phyloP scores from a whole-genome alignment of 2,888 invertebrate genomes.

The Dorcus parallelipipedus region DNA sequence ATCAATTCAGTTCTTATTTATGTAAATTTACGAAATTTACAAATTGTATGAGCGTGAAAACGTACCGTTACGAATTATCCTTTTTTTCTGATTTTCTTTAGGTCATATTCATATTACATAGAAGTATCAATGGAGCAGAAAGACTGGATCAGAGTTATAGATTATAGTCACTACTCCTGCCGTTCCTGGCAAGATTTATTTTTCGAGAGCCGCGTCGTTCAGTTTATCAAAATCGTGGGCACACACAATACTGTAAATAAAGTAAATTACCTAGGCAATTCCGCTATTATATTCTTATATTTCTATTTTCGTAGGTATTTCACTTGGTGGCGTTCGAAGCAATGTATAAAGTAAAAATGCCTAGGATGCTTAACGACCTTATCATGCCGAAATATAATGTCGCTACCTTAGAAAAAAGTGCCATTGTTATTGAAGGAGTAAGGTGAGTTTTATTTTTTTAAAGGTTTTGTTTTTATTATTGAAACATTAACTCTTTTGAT shows the following conservation, averaged over 20 bases:
- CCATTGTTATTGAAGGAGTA: constrained; percentile 95
- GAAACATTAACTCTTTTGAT: not conserved
- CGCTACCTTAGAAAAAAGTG: constrained; percentile 85
- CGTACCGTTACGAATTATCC: not conserved
- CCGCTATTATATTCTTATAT: constrained; percentile 5
- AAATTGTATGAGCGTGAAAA: no score
- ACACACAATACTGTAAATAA: constrained; percentile 95
- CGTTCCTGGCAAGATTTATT: constrained; percentile 96
- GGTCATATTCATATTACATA: constrained; percentile 85
- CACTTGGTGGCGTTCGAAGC: constrained; percentile 93
- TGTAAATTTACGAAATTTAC: no score
- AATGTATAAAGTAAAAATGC: constrained; percentile 72
- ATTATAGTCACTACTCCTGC: constrained; percentile 89
- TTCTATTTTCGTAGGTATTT: constrained; percentile 61
- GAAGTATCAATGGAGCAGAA: constrained; percentile 93
- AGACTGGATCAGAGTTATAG: constrained; percentile 92
- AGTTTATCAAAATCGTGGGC: constrained; percentile 78
- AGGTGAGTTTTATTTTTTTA: constrained; percentile 47
- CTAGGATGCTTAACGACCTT: constrained; percentile 71
- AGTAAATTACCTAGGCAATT: constrained; percentile 47
- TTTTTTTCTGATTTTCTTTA: constrained; percentile 37
- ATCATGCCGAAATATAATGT: constrained; percentile 86
- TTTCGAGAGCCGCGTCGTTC: constrained; percentile 85
- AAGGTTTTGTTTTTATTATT: not conserved
- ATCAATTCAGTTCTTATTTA: no score